Base-by-base conservation (phyloP, 2,113 vertebrate genomes). In the Phainopepla nitens region DNA sequence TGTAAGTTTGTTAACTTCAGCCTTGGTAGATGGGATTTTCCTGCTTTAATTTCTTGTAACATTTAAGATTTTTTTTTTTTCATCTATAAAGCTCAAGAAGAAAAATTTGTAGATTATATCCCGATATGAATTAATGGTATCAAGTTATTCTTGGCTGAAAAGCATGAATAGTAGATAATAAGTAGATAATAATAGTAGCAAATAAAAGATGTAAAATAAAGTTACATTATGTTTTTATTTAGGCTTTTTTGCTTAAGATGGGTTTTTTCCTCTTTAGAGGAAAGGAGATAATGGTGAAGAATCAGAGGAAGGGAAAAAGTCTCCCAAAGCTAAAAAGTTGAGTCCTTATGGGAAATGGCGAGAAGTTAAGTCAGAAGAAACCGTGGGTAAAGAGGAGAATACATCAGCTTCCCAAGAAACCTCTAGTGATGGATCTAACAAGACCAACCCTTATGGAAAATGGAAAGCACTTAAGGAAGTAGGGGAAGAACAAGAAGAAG, bases 341-440 rank as follows among this genome's bases (percentile, higher is more conserved):
- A 97, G 98, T 83, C 98, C 99, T 9, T 99, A 99, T 7, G 99
- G 99, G 35, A 96, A 94, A 33, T 99, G 99, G 99, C 98, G 99
- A 86, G 86, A 97, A 97, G 98, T 99, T 73, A 98, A 97, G 60
- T 66, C 93, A 81, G 97, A 93, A 89, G 97, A 95, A 90, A 92
- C 93, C 20, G 33, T 8, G 33, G 79, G 51, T 68, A 94, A 81
- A 77, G 92, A 97, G 47, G 82, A 96, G 58, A 91, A 47, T 61
- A 36, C 81, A 6, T 91, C 95, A 19, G 25, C 58, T 97, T 89
- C 92, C 82, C 96, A 60, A 19, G 96, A 97, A 96, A 42, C 89
- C 94, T 96, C 97, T 27, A 12, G 89, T 62, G 97, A 96, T 80
- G 75, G 70, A 42, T 49, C 82, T 23, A 97, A 93, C 72, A 98